Evolutionary conservation across 2,113 vertebrate species (phyloP), one percentile per base, ranked within the genome.

Genomic region (Oreochromis spilurus): DNA sequence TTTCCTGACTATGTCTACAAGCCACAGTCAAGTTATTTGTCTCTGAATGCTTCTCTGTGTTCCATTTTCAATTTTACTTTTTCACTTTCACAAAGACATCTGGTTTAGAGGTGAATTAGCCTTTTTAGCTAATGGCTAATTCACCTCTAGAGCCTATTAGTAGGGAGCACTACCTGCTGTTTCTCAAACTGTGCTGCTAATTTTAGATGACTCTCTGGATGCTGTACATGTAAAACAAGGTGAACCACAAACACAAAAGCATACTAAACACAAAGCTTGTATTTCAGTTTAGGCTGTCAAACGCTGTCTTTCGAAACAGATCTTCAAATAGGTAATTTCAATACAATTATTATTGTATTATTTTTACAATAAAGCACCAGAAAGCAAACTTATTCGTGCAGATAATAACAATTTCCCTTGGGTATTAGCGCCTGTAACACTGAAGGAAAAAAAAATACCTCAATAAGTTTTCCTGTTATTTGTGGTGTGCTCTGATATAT

Each of bases 61-160:
- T 87, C 29, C 40, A 90, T 87, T 94, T 86, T 84, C 58, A 82
- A 88, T 85, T 88, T 85, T 34, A 72, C 82, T 82, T 91, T 90
- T 94, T n/a, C 83, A 86, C 88, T 91, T 89, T 86, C 60, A 90
- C 90, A 93, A 93, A 93, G 92, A 89, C 93, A 94, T 94, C 92
- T 88, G 92, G 52, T 93, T 91, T 94, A 86, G 87, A 93, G 94
- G 93, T 95, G 91, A 96, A 93, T 94, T 87, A 92, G 92, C 91
- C 84, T 91, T 95, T 95, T 92, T 83, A 91, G 92, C 91, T 93
- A 93, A 93, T 93, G 94, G 92, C 93, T 94, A 95, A 94, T 95
- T 96, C 94, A 95, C 95, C 95, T 95, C 92, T 55, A 92, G 92
- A 94, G 93, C 89, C 83, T 91, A 92, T 94, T 94, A 93, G 93